Conservation (phyloP, 2,113 vertebrate species). For the Rhodinocichla rosea region DNA sequence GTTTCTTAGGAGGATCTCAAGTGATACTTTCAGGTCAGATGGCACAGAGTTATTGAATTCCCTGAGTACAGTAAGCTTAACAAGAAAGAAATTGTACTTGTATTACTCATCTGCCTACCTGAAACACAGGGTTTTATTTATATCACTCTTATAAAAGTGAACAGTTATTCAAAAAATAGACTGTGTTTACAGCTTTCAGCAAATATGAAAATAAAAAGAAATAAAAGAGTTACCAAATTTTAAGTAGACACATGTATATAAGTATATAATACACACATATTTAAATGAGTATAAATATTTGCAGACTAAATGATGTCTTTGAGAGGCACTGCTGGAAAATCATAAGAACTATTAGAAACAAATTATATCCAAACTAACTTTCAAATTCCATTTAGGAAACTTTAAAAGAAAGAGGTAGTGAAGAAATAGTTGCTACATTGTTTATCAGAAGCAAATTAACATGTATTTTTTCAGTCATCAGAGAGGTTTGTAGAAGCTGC, state of each 20-base stretch:
- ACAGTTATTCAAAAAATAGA: neutral
- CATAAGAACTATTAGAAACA: neutral
- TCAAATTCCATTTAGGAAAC: neutral
- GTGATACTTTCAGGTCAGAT: neutral
- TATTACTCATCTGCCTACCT: neutral
- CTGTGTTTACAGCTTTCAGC: neutral
- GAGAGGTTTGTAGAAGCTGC: neutral
- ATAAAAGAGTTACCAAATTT: neutral
- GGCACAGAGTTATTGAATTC: neutral
- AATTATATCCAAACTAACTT: neutral
- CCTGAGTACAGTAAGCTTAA: neutral
- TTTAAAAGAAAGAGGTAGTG: neutral
- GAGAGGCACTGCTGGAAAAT: neutral
- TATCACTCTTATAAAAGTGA: neutral
- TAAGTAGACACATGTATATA: neutral
- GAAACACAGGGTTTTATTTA: neutral
- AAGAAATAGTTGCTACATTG: neutral
- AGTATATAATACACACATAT: neutral
- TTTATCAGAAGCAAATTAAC: neutral
- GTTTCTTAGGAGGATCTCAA: constrained; percentile 7
- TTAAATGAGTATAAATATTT: neutral
- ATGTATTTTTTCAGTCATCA: neutral
- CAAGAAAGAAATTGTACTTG: neutral
- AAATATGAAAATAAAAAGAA: neutral
- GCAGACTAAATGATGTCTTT: neutral